Conservation (phyloP, 2,113 vertebrate genomes). For the Romanogobio albipinnatus region DNA sequence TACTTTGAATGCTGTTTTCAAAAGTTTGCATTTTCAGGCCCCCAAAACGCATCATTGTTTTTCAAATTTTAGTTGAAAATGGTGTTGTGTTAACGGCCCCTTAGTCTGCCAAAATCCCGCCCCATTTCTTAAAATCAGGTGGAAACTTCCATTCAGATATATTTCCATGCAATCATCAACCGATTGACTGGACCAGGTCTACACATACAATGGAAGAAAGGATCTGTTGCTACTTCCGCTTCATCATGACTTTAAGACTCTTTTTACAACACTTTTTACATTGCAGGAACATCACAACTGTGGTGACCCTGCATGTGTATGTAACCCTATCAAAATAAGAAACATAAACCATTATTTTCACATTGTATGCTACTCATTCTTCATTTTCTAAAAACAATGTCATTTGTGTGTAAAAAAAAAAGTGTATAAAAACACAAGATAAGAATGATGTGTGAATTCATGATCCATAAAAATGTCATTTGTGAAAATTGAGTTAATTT, state of each 20-base stretch:
- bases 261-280: background rate
- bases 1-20: too few species aligned
- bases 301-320: background rate
- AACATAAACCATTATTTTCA: background rate
- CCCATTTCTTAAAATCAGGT: background rate
- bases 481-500: too few species aligned
- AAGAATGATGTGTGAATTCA: background rate
- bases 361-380: background rate
- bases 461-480: too few species aligned
- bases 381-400: background rate
- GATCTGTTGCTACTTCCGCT: too few species aligned
- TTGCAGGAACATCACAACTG: background rate
- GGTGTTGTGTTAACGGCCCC: too few species aligned
- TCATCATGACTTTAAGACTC: too few species aligned
- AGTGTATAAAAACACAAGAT: background rate
- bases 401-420: too few species aligned
- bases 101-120: background rate
- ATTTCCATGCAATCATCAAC: background rate
- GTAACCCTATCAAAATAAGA: background rate
- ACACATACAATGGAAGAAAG: too few species aligned
- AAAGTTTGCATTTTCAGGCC: too few species aligned
- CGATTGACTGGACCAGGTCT: background rate
- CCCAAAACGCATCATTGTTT: too few species aligned
- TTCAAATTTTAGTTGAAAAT: too few species aligned
- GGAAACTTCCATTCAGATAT: background rate